Evolutionary conservation across 2,113 vertebrate genomes (phyloP).

Genomic region (Dicerorhinus sumatrensis): DNA sequence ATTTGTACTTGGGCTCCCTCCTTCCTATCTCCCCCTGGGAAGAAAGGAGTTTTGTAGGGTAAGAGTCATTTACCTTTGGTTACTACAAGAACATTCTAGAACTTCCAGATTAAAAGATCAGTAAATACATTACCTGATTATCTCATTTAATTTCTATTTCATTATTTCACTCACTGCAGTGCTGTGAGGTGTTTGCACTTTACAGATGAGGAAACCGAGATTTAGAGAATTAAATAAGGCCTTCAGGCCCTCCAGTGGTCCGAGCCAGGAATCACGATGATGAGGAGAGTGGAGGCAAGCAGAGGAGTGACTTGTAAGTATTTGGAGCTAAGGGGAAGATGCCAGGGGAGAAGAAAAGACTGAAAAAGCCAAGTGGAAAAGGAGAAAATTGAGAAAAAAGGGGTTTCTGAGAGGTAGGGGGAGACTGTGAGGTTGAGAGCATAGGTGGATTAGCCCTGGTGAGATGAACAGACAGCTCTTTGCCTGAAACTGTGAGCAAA

Average conservation of each 20-base stretch:
- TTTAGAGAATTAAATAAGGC: background rate
- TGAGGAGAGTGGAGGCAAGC: background rate
- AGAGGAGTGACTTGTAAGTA: background rate
- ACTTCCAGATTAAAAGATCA: background rate
- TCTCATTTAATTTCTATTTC: background rate
- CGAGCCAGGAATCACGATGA: background rate
- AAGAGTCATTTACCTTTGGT: background rate
- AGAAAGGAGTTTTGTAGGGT: background rate
- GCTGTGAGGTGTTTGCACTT: background rate
- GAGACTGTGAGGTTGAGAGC: background rate
- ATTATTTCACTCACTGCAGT: background rate
- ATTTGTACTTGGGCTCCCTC: background rate
- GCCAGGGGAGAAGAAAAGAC: background rate
- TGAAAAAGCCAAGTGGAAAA: background rate
- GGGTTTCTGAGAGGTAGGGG: background rate
- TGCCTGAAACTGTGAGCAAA: background rate
- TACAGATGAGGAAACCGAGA: background rate
- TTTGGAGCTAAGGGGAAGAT: background rate
- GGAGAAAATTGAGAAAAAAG: background rate
- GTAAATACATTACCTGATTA: background rate
- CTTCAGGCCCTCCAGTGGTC: background rate
- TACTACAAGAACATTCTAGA: background rate
- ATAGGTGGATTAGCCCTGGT: background rate
- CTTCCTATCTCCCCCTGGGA: background rate
- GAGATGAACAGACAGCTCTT: background rate